Evolutionary conservation across 2,797 vertebrate genomes (phyloP), one percentile per base, ranked within the genome.

Genomic region (Acomys russatus): DNA sequence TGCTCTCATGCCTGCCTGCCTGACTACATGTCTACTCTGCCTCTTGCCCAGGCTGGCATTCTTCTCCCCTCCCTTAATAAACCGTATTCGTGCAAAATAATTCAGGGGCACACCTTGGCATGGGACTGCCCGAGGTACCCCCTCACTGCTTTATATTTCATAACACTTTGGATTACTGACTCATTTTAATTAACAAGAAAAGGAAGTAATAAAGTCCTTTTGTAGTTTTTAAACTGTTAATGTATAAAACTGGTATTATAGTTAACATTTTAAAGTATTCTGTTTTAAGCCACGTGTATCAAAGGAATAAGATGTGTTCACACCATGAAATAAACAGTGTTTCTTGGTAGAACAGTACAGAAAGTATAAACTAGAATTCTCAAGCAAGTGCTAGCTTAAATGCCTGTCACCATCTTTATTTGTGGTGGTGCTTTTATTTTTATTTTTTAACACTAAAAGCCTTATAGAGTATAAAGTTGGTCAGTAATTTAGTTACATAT

Each of bases 161-260:
- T 59, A 59, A 59, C 14, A 59, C 56, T 59, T 59, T 14, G 88
- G 90, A 96, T 79, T 92, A n/a, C 1, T 66, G 44, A 87, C 68
- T 92, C 35, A 49, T 90, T 93, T 85, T 96, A 90, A 68, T 93
- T 88, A 83, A n/a, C 17, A 70, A 88, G 94, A 77, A 64, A 83
- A 83, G 28, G 4, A 61, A 82, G 59, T 49, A 84, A 92, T 89
- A 76, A 20, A 87, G 54, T 2, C 63, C 56, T 90, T 56, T 84
- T 59, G 10, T 20, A 54, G 6, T 38, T 90, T 51, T 61, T 74
- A 44, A 74, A 73, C 95, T 86, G 18, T 79, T 79, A 95, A 61
- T 89, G 20, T 83, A 25, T 92, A 93, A 84, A 96, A 90, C 49
- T 95, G 44, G 18, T 80, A 9, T 76, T 92, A 71, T 92, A 94